A percentile compares a stretch with the other conserved stretches of the same genome.
Evolutionary conservation across 2,113 vertebrate genomes (phyloP).

Genomic region (Marmota monax): DNA sequence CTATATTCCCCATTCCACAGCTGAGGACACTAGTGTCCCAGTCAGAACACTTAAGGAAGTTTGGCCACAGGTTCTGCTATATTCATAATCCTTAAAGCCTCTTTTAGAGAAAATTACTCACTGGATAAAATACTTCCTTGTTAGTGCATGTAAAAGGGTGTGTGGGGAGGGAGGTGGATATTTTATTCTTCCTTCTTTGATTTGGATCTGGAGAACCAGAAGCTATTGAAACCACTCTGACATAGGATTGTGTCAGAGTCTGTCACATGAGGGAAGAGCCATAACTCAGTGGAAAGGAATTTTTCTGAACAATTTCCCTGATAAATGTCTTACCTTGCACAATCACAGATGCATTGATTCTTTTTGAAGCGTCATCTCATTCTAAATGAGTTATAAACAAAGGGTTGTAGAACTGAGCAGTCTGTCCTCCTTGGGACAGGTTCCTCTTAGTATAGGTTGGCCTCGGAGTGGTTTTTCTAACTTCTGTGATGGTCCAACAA

Average conservation of each 20-base stretch:
- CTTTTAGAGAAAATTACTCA: not conserved
- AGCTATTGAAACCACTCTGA: not conserved
- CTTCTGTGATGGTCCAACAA: not conserved
- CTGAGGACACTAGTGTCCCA: not conserved
- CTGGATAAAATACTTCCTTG: not conserved
- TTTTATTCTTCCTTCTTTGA: not conserved
- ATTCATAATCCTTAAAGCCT: not conserved
- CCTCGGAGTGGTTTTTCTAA: not conserved
- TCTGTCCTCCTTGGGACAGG: no score
- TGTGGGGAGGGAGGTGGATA: no score
- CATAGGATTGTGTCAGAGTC: not conserved
- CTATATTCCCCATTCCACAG: not conserved
- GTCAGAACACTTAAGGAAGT: not conserved
- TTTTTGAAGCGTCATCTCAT: not conserved
- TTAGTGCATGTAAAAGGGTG: not conserved
- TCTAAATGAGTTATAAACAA: not conserved
- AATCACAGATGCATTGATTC: not conserved
- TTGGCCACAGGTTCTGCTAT: not conserved
- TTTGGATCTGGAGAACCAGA: not conserved
- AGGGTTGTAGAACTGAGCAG: not conserved
- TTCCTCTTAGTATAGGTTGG: not conserved
- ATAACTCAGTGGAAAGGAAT: conserved; percentile 1
- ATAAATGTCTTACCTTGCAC: not conserved
- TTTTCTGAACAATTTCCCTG: conserved; percentile 4
- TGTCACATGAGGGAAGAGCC: not conserved